Evolutionary conservation across 2,888 invertebrate genomes (phyloP), one percentile per base, ranked within the genome.

Genomic region (Lochmaea crataegi): DNA sequence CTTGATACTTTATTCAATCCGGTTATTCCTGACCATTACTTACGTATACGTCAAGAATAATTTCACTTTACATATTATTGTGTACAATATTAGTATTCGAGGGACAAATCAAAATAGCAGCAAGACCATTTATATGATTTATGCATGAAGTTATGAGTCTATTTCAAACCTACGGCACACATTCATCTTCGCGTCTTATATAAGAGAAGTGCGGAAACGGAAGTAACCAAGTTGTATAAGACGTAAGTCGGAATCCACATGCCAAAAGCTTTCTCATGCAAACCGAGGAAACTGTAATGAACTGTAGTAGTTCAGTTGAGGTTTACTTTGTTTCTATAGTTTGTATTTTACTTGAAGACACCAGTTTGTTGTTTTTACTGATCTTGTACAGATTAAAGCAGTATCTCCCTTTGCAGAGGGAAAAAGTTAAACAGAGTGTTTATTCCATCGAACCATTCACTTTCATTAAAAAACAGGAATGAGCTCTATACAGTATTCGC

Each of bases 81-180:
- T 53, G 53, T 16, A 53, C 53, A 16, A n/a, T 16, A 53, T 53
- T 53, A 53, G 53, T 60, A 60, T 60, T 60, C 60, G n/a, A 64
- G 58, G 70, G 51, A 51, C 66, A 61, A 66, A 65, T 71, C 65
- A 56, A 65, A 71, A 53, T 61, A 70, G 75, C 70, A 75, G 71
- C 72, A 75, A 73, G 70, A 64, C 72, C 73, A 53, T 53, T 71
- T 68, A 45, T 66, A 64, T 69, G 73, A 77, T 74, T 75, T 75
- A 76, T 76, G 73, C 69, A 71, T 66, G 48, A 73, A 76, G 71
- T 76, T 77, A 71, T 72, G 75, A 77, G 75, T 77, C 66, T 73
- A 68, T 72, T 77, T 64, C 60, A 71, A 69, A 69, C 73, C 64
- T 75, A 71, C 70, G 71, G 71, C 69, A 68, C 58, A 68, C 73